Conservation (phyloP, 2,888 invertebrate species). For the Tryphoninae sp. region DNA sequence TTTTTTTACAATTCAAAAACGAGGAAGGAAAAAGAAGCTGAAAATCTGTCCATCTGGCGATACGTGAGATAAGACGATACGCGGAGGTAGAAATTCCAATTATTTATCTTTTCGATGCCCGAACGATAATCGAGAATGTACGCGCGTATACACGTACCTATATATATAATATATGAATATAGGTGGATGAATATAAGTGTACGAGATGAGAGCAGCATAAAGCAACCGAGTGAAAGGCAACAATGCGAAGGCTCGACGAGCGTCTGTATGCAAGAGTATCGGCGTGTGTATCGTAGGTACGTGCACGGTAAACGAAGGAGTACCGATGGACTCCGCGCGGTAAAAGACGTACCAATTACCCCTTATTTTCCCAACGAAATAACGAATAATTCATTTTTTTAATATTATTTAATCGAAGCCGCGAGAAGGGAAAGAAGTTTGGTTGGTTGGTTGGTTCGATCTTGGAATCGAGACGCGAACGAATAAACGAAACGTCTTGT, state of each 20-base stretch:
- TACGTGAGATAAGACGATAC: not conserved
- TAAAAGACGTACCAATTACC: not conserved
- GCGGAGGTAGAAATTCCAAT: conserved; percentile 4
- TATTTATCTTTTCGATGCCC: conserved; percentile 19
- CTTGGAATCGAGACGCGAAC: too few relatives aligned
- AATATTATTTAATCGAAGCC: too few relatives aligned
- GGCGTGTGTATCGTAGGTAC: conserved; percentile 3
- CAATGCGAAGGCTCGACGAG: conserved; percentile 76
- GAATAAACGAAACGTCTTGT: not conserved
- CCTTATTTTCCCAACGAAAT: too few relatives aligned
- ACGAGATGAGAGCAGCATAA: conserved; percentile 41
- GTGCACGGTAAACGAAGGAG: conserved; percentile 24
- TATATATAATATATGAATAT: not conserved
- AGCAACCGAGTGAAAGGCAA: conserved; percentile 77
- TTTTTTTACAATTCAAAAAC: not conserved
- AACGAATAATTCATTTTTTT: too few relatives aligned
- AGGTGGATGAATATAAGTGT: conserved; percentile 12
- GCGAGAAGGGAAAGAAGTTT: too few relatives aligned
- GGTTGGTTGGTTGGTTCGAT: too few relatives aligned
- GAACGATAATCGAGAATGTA: conserved; percentile 15
- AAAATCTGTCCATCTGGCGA: conserved; percentile 1
- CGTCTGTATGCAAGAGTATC: conserved; percentile 47
- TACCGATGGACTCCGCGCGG: not conserved
- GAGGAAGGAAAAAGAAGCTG: conserved; percentile 6
- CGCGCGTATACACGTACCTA: not conserved